Evolutionary conservation across 2,113 vertebrate genomes (phyloP).

Genomic region (Pterocles orientalis): DNA sequence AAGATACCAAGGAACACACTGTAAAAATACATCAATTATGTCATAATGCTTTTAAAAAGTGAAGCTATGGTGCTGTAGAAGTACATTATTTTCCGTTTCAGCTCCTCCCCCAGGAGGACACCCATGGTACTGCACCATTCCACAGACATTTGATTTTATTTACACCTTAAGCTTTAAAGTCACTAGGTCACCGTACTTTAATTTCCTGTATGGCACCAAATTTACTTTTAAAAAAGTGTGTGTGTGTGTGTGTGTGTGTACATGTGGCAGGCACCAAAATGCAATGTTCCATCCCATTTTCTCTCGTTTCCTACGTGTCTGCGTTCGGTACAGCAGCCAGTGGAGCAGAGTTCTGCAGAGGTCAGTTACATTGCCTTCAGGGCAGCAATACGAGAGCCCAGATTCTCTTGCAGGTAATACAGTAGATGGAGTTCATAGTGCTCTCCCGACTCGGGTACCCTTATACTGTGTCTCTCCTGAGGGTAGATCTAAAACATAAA

Average conservation of each 20-base stretch:
- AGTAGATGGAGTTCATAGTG: slow-evolving; percentile 85
- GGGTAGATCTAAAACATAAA: slow-evolving; percentile 80
- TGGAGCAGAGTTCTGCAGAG: slow-evolving; percentile 20
- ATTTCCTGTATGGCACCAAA: slow-evolving; percentile 69
- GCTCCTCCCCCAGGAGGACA: slow-evolving; percentile 56
- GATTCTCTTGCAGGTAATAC: slow-evolving; percentile 85
- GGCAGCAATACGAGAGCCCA: slow-evolving; percentile 80
- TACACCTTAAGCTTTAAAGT: slow-evolving; percentile 49
- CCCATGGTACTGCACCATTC: slow-evolving; percentile 40
- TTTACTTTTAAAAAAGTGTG: slow-evolving; percentile 50
- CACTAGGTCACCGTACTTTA: slow-evolving; percentile 32
- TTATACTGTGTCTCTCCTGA: slow-evolving; percentile 86
- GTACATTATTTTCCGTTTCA: slow-evolving; percentile 8
- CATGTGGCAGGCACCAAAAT: slow-evolving; percentile 65
- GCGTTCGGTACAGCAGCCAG: slow-evolving; percentile 43
- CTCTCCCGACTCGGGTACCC: slow-evolving; percentile 83
- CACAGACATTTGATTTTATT: slow-evolving; percentile 60
- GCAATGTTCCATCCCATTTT: slow-evolving; percentile 2
- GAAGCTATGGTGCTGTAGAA: slow-evolving; percentile 63
- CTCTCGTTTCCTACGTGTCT: slow-evolving; percentile 30
- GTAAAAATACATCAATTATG: slow-evolving; percentile 73
- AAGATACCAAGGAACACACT: slow-evolving; percentile 69
- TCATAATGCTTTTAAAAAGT: slow-evolving; percentile 67
- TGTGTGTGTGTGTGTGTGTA: neutral
- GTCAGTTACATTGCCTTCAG: slow-evolving; percentile 77